Conservation (phyloP, 2,797 vertebrate species). For the Dipus sagitta region DNA sequence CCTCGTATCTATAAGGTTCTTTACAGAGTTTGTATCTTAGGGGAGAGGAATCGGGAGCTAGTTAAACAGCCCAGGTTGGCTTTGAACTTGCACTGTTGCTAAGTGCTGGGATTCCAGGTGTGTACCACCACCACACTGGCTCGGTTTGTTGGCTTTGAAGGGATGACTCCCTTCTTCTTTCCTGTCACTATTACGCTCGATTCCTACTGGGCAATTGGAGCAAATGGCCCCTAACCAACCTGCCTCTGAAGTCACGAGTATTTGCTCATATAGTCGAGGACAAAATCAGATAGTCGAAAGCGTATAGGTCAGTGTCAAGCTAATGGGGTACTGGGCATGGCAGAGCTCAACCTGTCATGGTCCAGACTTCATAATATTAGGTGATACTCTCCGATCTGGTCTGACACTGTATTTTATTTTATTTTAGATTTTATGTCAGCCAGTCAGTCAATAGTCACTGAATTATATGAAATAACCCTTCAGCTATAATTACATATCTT, state of each 20-base stretch:
- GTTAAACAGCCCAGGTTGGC: not conserved
- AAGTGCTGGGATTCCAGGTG: not conserved
- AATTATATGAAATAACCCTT: not conserved
- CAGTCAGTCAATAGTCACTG: not conserved
- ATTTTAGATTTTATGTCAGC: not conserved
- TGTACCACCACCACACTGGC: not conserved
- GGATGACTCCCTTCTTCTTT: not conserved
- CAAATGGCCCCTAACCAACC: not conserved
- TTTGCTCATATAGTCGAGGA: not conserved
- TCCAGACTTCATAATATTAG: no score
- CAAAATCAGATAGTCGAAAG: not conserved
- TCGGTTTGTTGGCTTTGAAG: not conserved
- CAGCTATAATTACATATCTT: not conserved
- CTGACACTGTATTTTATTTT: not conserved
- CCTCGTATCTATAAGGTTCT: not conserved
- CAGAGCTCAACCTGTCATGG: not conserved
- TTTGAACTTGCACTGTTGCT: not conserved
- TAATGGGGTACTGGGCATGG: not conserved
- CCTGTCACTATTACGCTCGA: not conserved
- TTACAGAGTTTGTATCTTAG: not conserved
- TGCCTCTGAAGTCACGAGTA: slow-evolving; percentile 28
- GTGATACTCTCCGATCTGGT: not conserved
- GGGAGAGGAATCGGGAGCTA: not conserved
- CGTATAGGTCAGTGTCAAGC: not conserved
- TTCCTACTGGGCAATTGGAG: not conserved